Conservation (phyloP, 2,113 vertebrate genomes). For the Athene cunicularia region DNA sequence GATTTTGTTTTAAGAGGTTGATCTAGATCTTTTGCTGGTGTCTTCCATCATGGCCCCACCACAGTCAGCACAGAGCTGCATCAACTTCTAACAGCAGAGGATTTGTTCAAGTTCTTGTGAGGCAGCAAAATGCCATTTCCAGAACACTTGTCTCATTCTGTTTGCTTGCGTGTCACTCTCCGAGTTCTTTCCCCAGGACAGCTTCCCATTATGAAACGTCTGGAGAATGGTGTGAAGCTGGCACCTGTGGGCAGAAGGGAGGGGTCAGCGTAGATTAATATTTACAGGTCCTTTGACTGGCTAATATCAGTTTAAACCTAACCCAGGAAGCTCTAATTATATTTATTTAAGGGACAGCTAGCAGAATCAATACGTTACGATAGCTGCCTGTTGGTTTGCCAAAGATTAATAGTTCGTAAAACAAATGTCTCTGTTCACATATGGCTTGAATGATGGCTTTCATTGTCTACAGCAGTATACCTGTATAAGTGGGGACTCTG, state of each 20-base stretch:
- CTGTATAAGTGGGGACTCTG: background rate
- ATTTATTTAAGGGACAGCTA: conserved; percentile 63
- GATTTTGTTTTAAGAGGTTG: background rate
- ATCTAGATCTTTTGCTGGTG: background rate
- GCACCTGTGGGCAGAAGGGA: conserved; percentile 32
- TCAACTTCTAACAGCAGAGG: background rate
- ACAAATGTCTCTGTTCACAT: conserved; percentile 70
- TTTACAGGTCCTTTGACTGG: conserved; percentile 51
- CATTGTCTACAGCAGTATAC: conserved; percentile 22
- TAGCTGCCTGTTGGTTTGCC: conserved; percentile 70
- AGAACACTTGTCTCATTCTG: background rate
- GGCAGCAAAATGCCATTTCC: background rate
- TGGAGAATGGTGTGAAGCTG: conserved; percentile 42
- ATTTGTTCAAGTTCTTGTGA: background rate
- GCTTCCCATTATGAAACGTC: conserved; percentile 27
- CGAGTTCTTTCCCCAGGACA: background rate
- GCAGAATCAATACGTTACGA: conserved; percentile 66
- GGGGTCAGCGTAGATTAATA: conserved; percentile 51
- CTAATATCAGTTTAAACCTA: conserved; percentile 62
- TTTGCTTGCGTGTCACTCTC: background rate
- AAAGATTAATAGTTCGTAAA: conserved; percentile 71
- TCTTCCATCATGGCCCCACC: background rate
- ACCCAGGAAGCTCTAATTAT: conserved; percentile 59
- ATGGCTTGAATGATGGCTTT: conserved; percentile 64
- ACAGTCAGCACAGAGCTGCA: background rate